Evolutionary conservation across 2,113 vertebrate species (phyloP).

Genomic region (Coptodon rendalli): DNA sequence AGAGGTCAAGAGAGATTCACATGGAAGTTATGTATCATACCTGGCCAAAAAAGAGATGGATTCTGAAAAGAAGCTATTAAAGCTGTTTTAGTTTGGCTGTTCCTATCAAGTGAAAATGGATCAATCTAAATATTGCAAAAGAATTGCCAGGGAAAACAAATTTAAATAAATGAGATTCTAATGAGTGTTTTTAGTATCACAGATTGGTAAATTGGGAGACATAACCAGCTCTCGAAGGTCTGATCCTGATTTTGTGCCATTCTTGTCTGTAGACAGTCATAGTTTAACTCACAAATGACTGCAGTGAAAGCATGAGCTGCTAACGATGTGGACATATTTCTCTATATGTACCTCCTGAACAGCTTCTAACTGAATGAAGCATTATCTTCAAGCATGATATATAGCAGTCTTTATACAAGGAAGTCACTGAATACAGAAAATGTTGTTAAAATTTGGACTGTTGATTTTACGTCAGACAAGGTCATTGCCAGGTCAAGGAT

Average conservation of each 20-base stretch:
- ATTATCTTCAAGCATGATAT: accelerated
- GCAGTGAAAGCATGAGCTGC: background rate
- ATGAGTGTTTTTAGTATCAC: background rate
- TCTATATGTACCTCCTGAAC: background rate
- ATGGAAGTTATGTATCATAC: background rate
- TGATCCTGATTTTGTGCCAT: accelerated
- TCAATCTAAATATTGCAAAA: background rate
- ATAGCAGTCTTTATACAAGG: background rate
- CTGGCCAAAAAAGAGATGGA: background rate
- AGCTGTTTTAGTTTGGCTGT: background rate
- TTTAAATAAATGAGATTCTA: accelerated
- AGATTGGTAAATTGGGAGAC: background rate
- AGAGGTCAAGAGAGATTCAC: background rate
- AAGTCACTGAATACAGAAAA: background rate
- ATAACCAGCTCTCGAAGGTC: background rate
- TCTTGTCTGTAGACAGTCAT: background rate
- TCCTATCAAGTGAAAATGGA: background rate
- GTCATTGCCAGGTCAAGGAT: background rate
- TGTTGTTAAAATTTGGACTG: background rate
- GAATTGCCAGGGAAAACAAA: background rate
- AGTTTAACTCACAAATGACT: background rate
- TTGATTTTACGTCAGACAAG: background rate
- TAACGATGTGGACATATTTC: background rate
- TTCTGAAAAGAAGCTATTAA: background rate
- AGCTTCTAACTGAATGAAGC: background rate